Percentiles rank a stretch among this genome's conserved stretches.
Conservation (phyloP, 2,113 vertebrate genomes). For the Vireo altiloquus region DNA sequence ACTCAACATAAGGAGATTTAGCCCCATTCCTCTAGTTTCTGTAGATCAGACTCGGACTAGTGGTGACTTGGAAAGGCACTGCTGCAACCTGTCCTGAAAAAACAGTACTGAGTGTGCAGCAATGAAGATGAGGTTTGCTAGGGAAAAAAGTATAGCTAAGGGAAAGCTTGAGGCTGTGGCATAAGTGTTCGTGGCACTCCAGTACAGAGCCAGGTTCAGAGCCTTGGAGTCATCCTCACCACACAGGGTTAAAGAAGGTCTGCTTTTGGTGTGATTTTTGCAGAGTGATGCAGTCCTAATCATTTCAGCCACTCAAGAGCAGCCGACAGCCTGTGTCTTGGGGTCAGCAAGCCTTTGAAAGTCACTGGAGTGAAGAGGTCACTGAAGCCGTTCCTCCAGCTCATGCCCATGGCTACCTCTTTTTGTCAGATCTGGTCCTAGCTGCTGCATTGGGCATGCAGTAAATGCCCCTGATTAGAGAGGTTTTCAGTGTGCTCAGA, state of each 20-base stretch:
- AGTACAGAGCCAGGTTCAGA: neutral
- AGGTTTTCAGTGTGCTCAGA: neutral
- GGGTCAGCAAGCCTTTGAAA: neutral
- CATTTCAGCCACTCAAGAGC: neutral
- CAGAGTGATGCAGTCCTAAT: neutral
- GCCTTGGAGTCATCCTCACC: neutral
- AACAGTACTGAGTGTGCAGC: rapidly evolving
- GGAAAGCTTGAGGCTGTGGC: neutral
- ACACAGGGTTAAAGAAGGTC: neutral
- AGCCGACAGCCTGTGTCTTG: neutral
- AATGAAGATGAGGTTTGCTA: neutral
- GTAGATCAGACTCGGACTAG: neutral
- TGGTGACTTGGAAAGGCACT: neutral
- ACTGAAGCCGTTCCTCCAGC: neutral
- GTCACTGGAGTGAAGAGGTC: neutral
- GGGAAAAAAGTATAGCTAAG: neutral
- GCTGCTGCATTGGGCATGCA: neutral
- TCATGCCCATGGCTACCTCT: neutral
- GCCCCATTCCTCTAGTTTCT: neutral
- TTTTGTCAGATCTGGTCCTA: neutral
- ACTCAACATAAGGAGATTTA: neutral
- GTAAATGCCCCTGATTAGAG: neutral
- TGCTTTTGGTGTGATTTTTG: neutral
- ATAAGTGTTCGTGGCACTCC: neutral
- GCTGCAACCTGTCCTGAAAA: neutral